Percentiles rank a stretch among this genome's conserved stretches.
phyloP scores from a whole-genome alignment of 2,797 vertebrate species.

The Momotus momota region DNA sequence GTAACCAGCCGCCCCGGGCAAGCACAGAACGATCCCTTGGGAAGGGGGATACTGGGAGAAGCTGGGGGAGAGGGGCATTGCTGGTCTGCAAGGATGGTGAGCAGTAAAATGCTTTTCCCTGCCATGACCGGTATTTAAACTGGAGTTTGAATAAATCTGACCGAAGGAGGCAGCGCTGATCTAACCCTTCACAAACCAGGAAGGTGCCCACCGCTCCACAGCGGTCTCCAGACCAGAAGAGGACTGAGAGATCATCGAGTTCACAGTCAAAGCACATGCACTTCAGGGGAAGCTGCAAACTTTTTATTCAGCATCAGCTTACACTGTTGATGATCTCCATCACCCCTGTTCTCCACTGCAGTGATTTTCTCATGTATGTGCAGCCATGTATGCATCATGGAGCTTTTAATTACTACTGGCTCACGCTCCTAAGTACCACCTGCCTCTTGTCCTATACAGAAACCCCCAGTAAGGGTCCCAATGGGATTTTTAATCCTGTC shows the following conservation, averaged over 20 bases:
- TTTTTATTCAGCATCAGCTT: not conserved
- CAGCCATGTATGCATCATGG: not conserved
- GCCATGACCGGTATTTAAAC: not conserved
- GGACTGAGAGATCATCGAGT: not conserved
- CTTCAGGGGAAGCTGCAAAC: not conserved
- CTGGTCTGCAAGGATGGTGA: not conserved
- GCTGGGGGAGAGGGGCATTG: not conserved
- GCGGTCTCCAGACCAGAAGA: not conserved
- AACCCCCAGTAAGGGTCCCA: not conserved
- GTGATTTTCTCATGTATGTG: not conserved
- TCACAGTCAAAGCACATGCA: not conserved
- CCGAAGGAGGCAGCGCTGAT: not conserved
- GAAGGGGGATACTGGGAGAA: not conserved
- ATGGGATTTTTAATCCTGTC: not conserved
- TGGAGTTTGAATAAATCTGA: not conserved
- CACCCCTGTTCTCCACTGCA: not conserved
- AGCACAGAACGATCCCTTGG: fast-evolving
- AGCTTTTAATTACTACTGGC: not conserved
- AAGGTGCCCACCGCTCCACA: not conserved
- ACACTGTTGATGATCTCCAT: not conserved
- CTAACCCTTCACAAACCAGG: not conserved
- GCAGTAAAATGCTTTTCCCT: not conserved
- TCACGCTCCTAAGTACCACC: not conserved
- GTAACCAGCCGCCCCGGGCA: too few species aligned
- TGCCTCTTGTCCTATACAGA: not conserved